phyloP scores from a whole-genome alignment of 2,797 vertebrate species.

The Poeciliopsis presidionis region DNA sequence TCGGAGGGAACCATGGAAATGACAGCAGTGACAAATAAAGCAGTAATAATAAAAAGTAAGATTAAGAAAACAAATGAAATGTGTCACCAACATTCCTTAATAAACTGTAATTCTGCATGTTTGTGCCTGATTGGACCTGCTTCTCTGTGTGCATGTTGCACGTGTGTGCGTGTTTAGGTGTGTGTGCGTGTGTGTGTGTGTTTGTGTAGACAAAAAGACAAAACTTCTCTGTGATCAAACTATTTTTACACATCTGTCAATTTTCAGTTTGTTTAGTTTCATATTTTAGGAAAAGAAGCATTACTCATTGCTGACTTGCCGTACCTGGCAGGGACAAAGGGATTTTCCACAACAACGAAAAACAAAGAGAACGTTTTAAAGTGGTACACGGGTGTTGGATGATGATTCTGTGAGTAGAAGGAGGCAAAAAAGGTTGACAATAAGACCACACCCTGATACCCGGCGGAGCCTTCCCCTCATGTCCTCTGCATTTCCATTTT shows the following conservation, averaged over 20 bases:
- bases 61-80: not conserved
- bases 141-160: too few relatives aligned
- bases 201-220: not conserved
- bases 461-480: not conserved
- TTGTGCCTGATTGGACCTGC: too few relatives aligned
- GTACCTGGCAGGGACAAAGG: too few relatives aligned
- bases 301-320: not conserved
- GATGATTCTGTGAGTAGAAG: conserved; percentile 13
- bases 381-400: not conserved
- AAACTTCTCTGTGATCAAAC: not conserved
- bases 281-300: not conserved
- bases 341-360: not conserved
- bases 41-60: not conserved
- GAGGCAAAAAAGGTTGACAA: conserved; percentile 7
- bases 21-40: not conserved
- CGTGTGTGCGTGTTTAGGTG: too few relatives aligned
- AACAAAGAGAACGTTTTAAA: conserved; percentile 1
- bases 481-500: conserved; percentile 22
- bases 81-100: not conserved
- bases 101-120: not conserved
- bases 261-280: not conserved
- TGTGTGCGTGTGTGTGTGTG: not conserved
- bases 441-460: conserved; percentile 74
- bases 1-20: not conserved
- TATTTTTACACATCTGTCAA: not conserved